Conservation (phyloP, 2,113 vertebrate genomes). For the Lagopus leucura region DNA sequence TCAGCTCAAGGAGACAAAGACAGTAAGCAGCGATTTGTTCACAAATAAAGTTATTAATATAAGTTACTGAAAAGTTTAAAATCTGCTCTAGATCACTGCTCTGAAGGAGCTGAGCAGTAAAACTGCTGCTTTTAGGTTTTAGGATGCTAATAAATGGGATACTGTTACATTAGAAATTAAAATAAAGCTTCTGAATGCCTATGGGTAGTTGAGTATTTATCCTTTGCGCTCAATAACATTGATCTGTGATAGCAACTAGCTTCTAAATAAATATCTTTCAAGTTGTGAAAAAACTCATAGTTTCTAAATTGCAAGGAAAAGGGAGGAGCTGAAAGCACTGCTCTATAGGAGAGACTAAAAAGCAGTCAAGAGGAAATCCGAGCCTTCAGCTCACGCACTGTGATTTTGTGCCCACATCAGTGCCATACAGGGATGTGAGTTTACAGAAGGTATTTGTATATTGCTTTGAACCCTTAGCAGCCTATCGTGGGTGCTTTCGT, state of each 20-base stretch:
- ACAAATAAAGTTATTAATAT: not conserved
- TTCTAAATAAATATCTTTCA: not conserved
- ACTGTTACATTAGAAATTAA: not conserved
- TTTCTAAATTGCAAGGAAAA: not conserved
- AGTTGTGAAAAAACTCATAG: not conserved
- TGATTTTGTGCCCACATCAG: accelerated
- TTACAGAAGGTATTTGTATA: not conserved
- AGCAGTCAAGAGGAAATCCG: not conserved
- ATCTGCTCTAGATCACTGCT: not conserved
- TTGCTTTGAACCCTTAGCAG: not conserved
- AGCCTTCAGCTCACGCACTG: not conserved
- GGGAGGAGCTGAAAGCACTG: not conserved
- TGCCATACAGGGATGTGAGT: not conserved
- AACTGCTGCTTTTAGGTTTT: not conserved
- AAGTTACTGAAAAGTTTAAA: not conserved
- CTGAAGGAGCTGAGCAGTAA: not conserved
- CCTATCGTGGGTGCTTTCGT: too few relatives aligned
- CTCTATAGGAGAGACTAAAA: not conserved
- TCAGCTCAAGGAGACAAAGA: not conserved
- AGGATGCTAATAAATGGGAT: not conserved
- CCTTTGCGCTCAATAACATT: not conserved
- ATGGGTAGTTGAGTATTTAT: not conserved
- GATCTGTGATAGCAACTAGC: not conserved
- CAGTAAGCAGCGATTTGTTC: conserved; percentile 30
- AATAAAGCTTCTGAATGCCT: not conserved